Conservation (phyloP, 2,888 invertebrate species). For the Torymus auratus region DNA sequence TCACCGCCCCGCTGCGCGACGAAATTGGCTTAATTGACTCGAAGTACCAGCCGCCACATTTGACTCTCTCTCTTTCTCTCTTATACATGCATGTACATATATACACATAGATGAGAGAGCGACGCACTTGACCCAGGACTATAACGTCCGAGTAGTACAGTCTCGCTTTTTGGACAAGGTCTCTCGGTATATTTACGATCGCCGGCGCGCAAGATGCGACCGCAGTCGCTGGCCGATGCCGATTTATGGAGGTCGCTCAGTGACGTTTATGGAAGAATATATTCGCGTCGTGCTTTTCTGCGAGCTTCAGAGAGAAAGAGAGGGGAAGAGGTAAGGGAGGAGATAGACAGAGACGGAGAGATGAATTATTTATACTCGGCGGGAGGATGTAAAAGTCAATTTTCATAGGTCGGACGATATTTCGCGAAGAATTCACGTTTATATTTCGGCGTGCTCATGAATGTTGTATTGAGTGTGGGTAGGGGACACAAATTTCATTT, state of each 20-base stretch:
- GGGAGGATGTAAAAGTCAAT: slow-evolving; percentile 14
- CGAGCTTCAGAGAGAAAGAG: background rate
- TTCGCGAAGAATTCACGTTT: background rate
- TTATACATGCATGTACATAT: slow-evolving; percentile 24
- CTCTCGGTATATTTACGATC: slow-evolving; percentile 23
- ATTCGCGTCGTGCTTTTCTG: slow-evolving; percentile 8
- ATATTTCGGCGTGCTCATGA: too few species aligned
- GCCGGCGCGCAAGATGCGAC: background rate
- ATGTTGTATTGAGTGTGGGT: too few species aligned
- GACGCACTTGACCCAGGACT: slow-evolving; percentile 31
- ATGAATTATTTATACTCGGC: slow-evolving; percentile 41
- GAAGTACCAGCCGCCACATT: slow-evolving; percentile 61
- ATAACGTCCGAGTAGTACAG: too few species aligned
- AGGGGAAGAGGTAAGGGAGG: too few species aligned
- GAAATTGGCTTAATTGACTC: slow-evolving; percentile 67
- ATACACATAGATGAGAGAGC: slow-evolving; percentile 31
- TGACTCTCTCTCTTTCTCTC: slow-evolving; percentile 17
- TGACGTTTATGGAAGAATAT: slow-evolving; percentile 44
- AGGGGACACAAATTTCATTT: background rate
- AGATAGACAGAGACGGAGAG: too few species aligned
- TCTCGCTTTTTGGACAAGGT: slow-evolving; percentile 32
- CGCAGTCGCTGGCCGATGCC: slow-evolving; percentile 19
- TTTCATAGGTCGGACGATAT: background rate
- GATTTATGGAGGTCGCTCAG: slow-evolving; percentile 41
- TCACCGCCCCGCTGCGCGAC: slow-evolving; percentile 50